These are phyloP conservation scores for Eumacrocentrus americanus DNA, from an alignment of 2,888 invertebrate genomes.

Conservation along the genomic window DNA sequence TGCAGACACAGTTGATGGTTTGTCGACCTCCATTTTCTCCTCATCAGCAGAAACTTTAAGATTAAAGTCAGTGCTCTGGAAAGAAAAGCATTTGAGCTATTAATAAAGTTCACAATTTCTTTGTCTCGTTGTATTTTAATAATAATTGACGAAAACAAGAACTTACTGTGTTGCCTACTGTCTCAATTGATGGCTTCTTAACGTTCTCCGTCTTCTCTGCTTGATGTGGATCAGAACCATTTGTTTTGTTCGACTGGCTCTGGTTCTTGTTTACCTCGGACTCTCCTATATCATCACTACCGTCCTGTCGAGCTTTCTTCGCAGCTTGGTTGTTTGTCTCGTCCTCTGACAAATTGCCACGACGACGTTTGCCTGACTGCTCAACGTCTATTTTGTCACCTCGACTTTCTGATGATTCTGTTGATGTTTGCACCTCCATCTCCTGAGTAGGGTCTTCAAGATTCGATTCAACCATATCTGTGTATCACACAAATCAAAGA, in stretches of 20 bases:
- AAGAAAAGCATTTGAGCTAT: too few species aligned
- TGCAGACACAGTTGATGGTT: constrained; percentile 12
- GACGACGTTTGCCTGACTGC: constrained; percentile 39
- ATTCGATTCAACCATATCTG: constrained; percentile 50
- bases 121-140: too few species aligned
- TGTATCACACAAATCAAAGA: too few species aligned
- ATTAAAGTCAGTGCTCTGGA: constrained; percentile 14
- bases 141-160: too few species aligned
- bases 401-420: constrained; percentile 24
- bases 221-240: neutral
- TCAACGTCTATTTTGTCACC: constrained; percentile 25
- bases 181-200: too few species aligned
- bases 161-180: too few species aligned
- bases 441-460: constrained; percentile 39
- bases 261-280: neutral
- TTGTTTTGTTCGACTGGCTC: neutral
- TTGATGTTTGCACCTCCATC: constrained; percentile 21
- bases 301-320: neutral
- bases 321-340: constrained; percentile 34
- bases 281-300: too few species aligned
- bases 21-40: constrained; percentile 27
- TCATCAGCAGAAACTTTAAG: constrained; percentile 9
- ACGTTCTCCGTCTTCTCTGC: too few species aligned
- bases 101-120: too few species aligned
- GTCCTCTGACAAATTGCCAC: constrained; percentile 41